These are phyloP conservation scores for Sericinus montela DNA, from an alignment of 2,888 invertebrate genomes.

Conservation along the genomic window DNA sequence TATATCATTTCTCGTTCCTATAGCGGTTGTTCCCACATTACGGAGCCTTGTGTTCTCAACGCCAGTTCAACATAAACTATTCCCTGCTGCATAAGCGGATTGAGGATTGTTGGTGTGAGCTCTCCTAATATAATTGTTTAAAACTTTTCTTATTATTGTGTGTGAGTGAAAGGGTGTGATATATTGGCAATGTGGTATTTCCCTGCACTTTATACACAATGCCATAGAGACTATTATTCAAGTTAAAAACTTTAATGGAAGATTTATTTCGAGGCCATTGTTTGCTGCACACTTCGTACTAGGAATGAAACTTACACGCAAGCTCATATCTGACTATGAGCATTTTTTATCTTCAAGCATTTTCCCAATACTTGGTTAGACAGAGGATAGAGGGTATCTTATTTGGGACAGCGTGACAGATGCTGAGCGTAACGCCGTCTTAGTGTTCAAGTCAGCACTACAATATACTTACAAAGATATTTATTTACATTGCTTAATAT, in stretches of 20 bases:
- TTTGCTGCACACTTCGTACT: too few relatives aligned
- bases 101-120: slow-evolving; percentile 26
- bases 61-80: slow-evolving; percentile 34
- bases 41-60: slow-evolving; percentile 18
- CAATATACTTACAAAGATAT: too few relatives aligned
- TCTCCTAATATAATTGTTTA: slow-evolving; percentile 34
- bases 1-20: too few relatives aligned
- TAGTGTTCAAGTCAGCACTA: too few relatives aligned
- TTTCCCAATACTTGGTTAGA: too few relatives aligned
- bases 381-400: too few relatives aligned
- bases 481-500: too few relatives aligned
- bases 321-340: too few relatives aligned
- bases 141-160: slow-evolving; percentile 29
- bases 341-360: too few relatives aligned
- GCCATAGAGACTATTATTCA: background rate
- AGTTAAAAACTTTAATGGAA: background rate
- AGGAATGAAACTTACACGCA: background rate
- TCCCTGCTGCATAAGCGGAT: slow-evolving; percentile 37
- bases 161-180: slow-evolving; percentile 10
- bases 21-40: background rate
- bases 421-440: too few relatives aligned
- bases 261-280: background rate
- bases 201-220: background rate
- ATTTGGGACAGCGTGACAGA: too few relatives aligned
- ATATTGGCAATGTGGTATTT: background rate